phyloP scores from a whole-genome alignment of 2,888 invertebrate species.

The Epirrhoe alternata region DNA sequence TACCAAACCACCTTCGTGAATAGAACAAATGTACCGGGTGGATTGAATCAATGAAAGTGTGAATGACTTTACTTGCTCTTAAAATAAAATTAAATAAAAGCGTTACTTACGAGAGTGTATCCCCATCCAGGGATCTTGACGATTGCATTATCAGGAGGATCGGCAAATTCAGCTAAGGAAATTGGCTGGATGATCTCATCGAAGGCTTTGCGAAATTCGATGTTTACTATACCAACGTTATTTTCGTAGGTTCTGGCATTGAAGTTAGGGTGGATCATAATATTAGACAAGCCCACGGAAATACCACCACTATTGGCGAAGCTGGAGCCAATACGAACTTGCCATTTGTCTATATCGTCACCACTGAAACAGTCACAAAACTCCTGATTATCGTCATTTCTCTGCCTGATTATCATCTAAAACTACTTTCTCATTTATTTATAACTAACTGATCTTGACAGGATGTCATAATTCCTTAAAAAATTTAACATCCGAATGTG shows the following conservation, averaged over 20 bases:
- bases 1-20: too few relatives aligned
- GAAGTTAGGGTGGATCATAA: constrained; percentile 59
- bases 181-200: constrained; percentile 31
- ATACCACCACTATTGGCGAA: constrained; percentile 58
- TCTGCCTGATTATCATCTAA: too few relatives aligned
- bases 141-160: constrained; percentile 52
- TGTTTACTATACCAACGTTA: constrained; percentile 56
- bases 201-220: constrained; percentile 37
- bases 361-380: constrained; percentile 41
- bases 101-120: constrained; percentile 50
- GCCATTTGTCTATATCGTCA: constrained; percentile 49
- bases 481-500: too few relatives aligned
- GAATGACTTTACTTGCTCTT: too few relatives aligned
- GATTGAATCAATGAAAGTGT: too few relatives aligned
- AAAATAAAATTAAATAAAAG: too few relatives aligned
- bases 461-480: too few relatives aligned
- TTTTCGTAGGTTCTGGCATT: constrained; percentile 49
- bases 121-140: constrained; percentile 70
- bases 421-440: too few relatives aligned
- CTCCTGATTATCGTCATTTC: too few relatives aligned
- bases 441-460: too few relatives aligned
- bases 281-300: constrained; percentile 37
- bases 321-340: constrained; percentile 57
- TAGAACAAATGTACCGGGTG: too few relatives aligned
- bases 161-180: constrained; percentile 50